Percentiles rank a stretch among this genome's conserved stretches.
Evolutionary conservation across 2,113 vertebrate genomes (phyloP).

Genomic region (Mus musculus): GRCm39 chr15:99219001-99219500

Average conservation of each 20-base stretch:
- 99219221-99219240: neutral
- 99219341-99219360: conserved; percentile 95
- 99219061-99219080: neutral
- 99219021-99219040: conserved; percentile 99
- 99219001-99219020: conserved; percentile 97
- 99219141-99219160: conserved; percentile 95
- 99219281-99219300: neutral
- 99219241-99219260: neutral
- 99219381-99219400: conserved; percentile 88
- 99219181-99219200: conserved; percentile 99
- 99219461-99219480: neutral
- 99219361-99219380: conserved; percentile 97
- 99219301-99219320: conserved; percentile 90
- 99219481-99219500: neutral
- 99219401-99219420: neutral
- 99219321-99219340: conserved; percentile 95
- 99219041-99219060: conserved; percentile 88
- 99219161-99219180: conserved; percentile 97
- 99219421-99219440: neutral
- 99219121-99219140: conserved; percentile 83
- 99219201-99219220: conserved; percentile 96
- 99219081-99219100: rapidly evolving
- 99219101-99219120: neutral
- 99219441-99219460: neutral
- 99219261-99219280: neutral